Base-by-base conservation (phyloP, 2,888 invertebrate genomes). In the Luperina nickerlii region DNA sequence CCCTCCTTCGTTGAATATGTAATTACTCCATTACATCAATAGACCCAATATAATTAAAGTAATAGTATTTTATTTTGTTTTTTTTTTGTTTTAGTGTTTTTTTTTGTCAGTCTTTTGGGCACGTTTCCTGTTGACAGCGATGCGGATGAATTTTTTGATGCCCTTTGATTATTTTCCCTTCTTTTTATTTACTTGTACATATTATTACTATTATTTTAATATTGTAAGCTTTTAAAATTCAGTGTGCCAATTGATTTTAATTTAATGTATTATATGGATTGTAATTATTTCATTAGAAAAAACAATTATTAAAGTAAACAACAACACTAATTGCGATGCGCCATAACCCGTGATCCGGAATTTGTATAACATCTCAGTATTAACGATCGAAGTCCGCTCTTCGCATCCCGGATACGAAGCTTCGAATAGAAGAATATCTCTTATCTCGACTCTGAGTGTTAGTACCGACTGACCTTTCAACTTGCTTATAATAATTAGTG, bases 331-430 rank as follows among this genome's bases (percentile, higher is more conserved):
- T 76, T 76, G 70, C 78, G 42, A 78, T 74, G 74, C 78, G 42
- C 76, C 76, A 81, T 77, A 81, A 76, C 87, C 69, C 84, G 78
- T 80, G 79, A 81, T 78, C 89, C 71, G 82, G 65, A 51, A 82
- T 78, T 57, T 75, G 24, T 69, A 74, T 57, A 62, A 66, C 77
- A 81, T 74, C 69, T 63, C 51, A 71, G 15, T 87, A 84, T 84
- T 88, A 67, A 57, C 24, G 80, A 73, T 74, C 85, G 74, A 89
- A 85, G 89, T 90, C 81, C 87, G 76, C 18, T n/a, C 32, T 27
- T n/a, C 66, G 18, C 79, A 78, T 90, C 90, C 90, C 90, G 90
- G 90, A 89, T 84, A 73, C 79, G 60, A 62, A 57, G 54, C 38
- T 13, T 68, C 62, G 57, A 73, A 78, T 73, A 45, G 71, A 72